Conservation (phyloP, 2,113 vertebrate genomes). For the Saguinus midas region DNA sequence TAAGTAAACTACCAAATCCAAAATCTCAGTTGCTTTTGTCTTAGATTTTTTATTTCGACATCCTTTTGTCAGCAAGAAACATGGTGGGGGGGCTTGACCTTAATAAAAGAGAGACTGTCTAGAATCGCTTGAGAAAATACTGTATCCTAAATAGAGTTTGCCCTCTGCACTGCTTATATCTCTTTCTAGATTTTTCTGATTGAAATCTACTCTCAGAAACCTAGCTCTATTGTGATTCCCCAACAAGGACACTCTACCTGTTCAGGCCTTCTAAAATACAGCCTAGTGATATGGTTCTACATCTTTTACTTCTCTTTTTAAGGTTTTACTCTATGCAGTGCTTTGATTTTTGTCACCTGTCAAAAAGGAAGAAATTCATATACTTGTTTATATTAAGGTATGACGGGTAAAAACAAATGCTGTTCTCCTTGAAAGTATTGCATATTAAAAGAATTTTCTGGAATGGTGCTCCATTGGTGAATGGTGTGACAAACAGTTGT, state of each 20-base stretch:
- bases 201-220: neutral
- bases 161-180: neutral
- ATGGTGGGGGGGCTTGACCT: neutral
- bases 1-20: neutral
- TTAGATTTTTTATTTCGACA: neutral
- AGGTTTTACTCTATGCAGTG: neutral
- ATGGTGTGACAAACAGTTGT: neutral
- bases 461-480: neutral
- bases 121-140: neutral
- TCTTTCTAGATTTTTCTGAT: neutral
- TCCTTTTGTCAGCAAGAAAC: neutral
- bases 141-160: neutral
- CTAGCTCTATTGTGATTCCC: neutral
- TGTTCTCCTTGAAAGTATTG: neutral
- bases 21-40: neutral
- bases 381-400: neutral
- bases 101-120: constrained; percentile 8
- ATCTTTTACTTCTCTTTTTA: neutral
- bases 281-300: neutral
- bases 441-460: neutral
- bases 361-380: neutral
- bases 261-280: neutral
- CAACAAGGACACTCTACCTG: neutral
- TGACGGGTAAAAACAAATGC: neutral
- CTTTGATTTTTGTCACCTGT: constrained; percentile 10